Evolutionary conservation across 2,113 vertebrate species (phyloP).

Genomic region (Dipodomys merriami): DNA sequence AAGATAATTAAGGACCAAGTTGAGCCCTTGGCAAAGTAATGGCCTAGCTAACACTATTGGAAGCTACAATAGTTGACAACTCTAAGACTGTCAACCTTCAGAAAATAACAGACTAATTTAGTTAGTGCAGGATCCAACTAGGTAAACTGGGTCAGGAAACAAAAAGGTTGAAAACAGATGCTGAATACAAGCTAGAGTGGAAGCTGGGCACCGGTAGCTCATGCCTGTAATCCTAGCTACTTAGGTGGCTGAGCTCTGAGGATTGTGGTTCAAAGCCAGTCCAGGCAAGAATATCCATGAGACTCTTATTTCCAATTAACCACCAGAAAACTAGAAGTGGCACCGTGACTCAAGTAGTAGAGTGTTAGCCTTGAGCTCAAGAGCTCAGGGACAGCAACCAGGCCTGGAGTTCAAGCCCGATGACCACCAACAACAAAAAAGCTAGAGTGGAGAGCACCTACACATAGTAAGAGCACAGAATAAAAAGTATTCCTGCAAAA

Average conservation of each 20-base stretch:
- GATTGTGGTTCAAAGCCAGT: no score
- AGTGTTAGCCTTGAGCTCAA: neutral
- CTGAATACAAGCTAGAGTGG: neutral
- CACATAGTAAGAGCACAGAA: neutral
- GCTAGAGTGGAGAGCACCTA: neutral
- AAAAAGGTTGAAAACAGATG: neutral
- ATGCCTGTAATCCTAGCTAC: no score
- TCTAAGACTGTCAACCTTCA: neutral
- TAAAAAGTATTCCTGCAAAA: conserved; percentile 12
- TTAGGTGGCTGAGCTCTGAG: no score
- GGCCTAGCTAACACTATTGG: neutral
- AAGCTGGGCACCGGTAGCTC: neutral
- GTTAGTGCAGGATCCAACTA: neutral
- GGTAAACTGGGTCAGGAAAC: neutral
- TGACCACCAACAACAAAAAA: neutral
- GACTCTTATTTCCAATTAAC: no score
- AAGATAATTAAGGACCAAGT: neutral
- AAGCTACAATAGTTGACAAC: neutral
- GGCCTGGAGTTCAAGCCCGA: no score
- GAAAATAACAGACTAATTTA: neutral
- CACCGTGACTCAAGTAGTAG: no score
- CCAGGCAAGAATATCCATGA: no score
- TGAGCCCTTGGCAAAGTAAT: neutral
- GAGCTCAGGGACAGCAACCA: no score
- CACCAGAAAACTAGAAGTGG: no score